phyloP scores from a whole-genome alignment of 2,113 vertebrate species.

The Amazona guildingii region DNA sequence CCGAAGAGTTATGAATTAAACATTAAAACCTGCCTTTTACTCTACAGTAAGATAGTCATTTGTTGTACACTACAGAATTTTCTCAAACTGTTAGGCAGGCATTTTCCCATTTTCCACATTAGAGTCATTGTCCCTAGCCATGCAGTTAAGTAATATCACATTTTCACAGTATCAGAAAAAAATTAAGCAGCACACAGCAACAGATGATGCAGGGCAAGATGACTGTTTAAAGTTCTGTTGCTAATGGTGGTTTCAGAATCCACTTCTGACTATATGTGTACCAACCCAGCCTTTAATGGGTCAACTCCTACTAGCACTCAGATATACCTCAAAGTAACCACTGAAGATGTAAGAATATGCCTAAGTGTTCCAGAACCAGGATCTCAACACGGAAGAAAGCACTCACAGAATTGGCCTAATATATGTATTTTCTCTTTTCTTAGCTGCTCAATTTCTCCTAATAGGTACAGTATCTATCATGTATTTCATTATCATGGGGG shows the following conservation, averaged over 20 bases:
- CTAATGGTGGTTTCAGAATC: not conserved
- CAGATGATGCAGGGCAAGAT: constrained; percentile 51
- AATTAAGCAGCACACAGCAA: constrained; percentile 45
- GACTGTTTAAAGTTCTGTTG: not conserved
- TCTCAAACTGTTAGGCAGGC: constrained; percentile 64
- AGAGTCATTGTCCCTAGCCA: not conserved
- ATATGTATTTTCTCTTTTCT: not conserved
- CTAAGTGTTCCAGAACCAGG: not conserved
- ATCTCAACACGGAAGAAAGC: not conserved
- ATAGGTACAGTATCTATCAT: not conserved
- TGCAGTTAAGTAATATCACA: constrained; percentile 5
- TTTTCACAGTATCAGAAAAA: constrained; percentile 35
- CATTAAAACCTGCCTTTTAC: not conserved
- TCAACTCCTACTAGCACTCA: not conserved
- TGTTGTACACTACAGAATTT: not conserved
- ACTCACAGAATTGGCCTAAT: not conserved
- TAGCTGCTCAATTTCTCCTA: not conserved
- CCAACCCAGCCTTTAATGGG: not conserved
- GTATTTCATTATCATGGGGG: not conserved
- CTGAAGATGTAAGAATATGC: not conserved
- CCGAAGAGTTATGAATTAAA: constrained; percentile 1
- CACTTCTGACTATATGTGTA: not conserved
- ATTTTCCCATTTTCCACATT: constrained; percentile 44
- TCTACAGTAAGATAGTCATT: not conserved
- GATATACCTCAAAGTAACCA: not conserved